Conservation (phyloP, 2,888 invertebrate species). For the Cheilosia urbana region DNA sequence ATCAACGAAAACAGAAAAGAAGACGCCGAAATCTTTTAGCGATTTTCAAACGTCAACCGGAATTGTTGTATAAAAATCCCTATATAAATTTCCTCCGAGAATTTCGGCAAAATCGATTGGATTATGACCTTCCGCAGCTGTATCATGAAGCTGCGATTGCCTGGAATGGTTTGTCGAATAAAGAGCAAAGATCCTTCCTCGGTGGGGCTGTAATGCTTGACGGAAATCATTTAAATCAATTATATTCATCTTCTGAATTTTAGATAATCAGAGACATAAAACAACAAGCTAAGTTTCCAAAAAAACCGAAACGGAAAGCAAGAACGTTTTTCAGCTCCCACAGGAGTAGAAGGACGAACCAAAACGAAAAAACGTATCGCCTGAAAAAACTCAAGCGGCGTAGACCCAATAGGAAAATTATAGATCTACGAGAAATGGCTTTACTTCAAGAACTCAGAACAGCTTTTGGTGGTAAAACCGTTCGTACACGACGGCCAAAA, state of each 20-base stretch:
- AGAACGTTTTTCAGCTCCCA: not conserved
- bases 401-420: not conserved
- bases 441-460: not conserved
- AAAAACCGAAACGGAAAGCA: not conserved
- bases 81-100: constrained; percentile 65
- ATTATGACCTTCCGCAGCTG: constrained; percentile 24
- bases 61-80: constrained; percentile 59
- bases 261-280: constrained; percentile 56
- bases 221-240: too few relatives aligned
- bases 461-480: not conserved
- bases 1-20: not conserved
- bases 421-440: not conserved
- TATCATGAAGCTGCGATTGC: constrained; percentile 34
- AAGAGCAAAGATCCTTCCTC: constrained; percentile 6
- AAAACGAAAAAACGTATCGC: not conserved
- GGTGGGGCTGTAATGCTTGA: constrained; percentile 35
- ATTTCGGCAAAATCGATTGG: constrained; percentile 49
- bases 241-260: not conserved
- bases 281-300: not conserved
- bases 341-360: not conserved
- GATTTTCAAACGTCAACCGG: constrained; percentile 46
- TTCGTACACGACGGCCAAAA: not conserved
- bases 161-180: constrained; percentile 33
- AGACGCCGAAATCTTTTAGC: not conserved
- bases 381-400: not conserved